Conservation (phyloP, 2,797 vertebrate species). For the Diglossa cyanea region DNA sequence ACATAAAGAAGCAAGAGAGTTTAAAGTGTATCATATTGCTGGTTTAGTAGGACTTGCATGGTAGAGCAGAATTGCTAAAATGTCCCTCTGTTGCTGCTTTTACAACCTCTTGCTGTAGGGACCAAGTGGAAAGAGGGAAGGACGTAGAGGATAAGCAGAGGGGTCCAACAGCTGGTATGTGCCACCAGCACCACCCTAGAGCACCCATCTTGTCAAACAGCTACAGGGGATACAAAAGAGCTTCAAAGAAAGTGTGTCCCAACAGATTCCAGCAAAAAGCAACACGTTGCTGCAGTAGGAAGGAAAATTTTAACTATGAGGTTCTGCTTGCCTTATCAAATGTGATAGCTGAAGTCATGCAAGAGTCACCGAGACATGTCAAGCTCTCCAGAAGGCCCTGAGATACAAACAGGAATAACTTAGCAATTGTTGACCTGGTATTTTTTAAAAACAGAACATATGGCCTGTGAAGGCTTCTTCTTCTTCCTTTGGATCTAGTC, state of each 20-base stretch:
- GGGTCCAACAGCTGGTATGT: neutral
- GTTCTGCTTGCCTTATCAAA: neutral
- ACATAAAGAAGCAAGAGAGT: neutral
- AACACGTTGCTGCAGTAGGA: neutral
- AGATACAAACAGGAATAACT: neutral
- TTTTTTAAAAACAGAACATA: neutral
- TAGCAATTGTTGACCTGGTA: neutral
- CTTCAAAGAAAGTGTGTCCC: neutral
- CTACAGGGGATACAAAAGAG: neutral
- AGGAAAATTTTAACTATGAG: neutral
- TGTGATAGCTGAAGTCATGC: neutral
- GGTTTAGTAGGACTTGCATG: neutral
- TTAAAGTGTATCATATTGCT: neutral
- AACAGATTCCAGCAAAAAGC: neutral
- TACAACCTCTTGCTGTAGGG: neutral
- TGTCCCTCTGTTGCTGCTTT: neutral
- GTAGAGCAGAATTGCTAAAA: neutral
- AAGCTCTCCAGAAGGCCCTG: neutral
- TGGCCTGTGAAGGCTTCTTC: neutral
- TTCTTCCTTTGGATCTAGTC: neutral
- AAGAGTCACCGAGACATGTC: neutral
- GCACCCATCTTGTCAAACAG: neutral
- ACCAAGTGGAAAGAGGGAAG: neutral
- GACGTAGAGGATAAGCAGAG: too few relatives aligned
- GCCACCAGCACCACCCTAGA: neutral